phyloP scores from a whole-genome alignment of 2,888 invertebrate species.

The Arge pagana region DNA sequence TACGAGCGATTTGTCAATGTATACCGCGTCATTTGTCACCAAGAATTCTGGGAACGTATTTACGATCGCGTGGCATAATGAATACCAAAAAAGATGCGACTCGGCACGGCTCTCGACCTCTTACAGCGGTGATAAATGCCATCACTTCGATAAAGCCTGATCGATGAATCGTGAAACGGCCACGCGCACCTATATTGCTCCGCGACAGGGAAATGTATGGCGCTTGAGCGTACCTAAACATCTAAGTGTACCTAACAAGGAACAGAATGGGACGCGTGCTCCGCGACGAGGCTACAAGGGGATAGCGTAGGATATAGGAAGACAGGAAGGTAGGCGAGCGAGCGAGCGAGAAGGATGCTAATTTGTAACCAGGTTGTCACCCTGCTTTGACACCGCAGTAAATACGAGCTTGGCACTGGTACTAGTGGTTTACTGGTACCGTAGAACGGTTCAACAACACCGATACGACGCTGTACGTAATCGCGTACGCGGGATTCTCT shows the following conservation, averaged over 20 bases:
- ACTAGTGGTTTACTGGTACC: too few species aligned
- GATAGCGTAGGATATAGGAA: not conserved
- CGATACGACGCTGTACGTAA: too few species aligned
- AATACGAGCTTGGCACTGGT: constrained; percentile 55
- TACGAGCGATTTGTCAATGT: constrained; percentile 18
- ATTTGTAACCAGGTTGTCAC: constrained; percentile 58
- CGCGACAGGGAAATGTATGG: not conserved
- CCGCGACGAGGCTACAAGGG: constrained; percentile 6
- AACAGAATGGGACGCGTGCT: constrained; percentile 14
- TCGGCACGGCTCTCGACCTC: too few species aligned
- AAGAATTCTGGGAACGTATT: constrained; percentile 1
- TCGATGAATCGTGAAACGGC: constrained; percentile 51
- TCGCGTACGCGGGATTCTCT: too few species aligned
- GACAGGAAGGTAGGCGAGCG: not conserved
- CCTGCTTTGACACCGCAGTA: constrained; percentile 57
- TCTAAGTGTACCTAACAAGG: not conserved
- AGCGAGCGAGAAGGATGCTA: constrained; percentile 33
- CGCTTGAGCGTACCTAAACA: not conserved
- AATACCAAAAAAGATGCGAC: not conserved
- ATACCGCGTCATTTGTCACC: constrained; percentile 14
- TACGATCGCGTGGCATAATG: not conserved
- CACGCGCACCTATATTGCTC: constrained; percentile 56
- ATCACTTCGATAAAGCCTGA: not conserved
- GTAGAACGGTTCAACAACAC: too few species aligned
- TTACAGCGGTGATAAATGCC: not conserved